These are phyloP conservation scores for Hyposoter dolosus DNA, from an alignment of 2,888 invertebrate species.

Conservation along the genomic window DNA sequence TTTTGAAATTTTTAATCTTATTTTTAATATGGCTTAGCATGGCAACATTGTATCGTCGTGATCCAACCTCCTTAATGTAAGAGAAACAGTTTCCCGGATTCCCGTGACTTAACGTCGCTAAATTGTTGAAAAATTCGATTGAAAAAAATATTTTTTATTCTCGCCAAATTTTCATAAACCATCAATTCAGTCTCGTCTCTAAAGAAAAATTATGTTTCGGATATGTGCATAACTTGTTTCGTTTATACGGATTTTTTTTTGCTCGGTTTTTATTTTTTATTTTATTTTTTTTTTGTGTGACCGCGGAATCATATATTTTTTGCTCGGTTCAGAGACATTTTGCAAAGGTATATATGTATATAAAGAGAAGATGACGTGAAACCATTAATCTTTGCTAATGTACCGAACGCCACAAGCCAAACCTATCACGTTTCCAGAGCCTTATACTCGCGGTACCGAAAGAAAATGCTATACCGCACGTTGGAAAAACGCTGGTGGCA, in stretches of 20 bases:
- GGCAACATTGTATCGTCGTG: too few relatives aligned
- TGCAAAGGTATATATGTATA: background rate
- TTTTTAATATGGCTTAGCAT: too few relatives aligned
- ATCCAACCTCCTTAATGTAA: too few relatives aligned
- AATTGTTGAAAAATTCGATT: background rate
- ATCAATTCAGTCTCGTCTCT: background rate
- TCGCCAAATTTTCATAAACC: background rate
- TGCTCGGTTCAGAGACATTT: conserved; percentile 3
- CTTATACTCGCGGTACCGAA: conserved; percentile 30
- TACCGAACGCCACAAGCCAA: conserved; percentile 52
- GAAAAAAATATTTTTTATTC: background rate
- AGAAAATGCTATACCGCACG: conserved; percentile 22
- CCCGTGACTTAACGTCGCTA: background rate
- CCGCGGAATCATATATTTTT: conserved; percentile 52
- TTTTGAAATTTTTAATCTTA: too few relatives aligned
- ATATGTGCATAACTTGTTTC: background rate
- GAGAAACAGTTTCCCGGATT: too few relatives aligned
- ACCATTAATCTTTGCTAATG: conserved; percentile 66
- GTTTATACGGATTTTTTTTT: background rate
- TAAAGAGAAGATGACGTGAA: conserved; percentile 19
- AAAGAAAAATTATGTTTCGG: background rate
- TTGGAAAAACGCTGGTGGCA: background rate
- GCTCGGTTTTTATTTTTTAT: background rate
- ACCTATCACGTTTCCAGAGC: conserved; percentile 26
- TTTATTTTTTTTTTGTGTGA: background rate